A percentile compares a stretch with the other conserved stretches of the same genome.
Conservation (phyloP, 1,140 invertebrate genomes). For the Orussus abietinus region DNA sequence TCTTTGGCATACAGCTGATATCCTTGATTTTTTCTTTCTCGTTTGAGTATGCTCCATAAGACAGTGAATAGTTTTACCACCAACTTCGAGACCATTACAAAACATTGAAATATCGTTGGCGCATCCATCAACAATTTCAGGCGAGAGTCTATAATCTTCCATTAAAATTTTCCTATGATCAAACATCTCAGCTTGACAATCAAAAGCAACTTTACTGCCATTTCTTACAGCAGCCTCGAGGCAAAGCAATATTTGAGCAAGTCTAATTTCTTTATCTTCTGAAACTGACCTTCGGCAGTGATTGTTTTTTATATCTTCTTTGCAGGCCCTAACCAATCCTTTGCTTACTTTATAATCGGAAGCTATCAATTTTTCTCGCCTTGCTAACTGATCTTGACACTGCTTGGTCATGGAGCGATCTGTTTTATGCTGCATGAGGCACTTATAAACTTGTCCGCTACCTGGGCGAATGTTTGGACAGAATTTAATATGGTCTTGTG, state of each 20-base stretch:
- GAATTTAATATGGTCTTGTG: conserved; percentile 73
- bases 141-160: conserved; percentile 88
- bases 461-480: conserved; percentile 65
- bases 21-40: conserved; percentile 58
- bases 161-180: conserved; percentile 87
- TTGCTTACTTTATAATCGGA: conserved; percentile 89
- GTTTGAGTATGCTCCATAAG: conserved; percentile 84
- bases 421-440: conserved; percentile 82
- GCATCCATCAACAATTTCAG: conserved; percentile 87
- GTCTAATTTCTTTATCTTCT: conserved; percentile 76
- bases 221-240: conserved; percentile 82
- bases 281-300: conserved; percentile 71
- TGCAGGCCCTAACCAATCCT: conserved; percentile 83
- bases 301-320: conserved; percentile 82
- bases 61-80: conserved; percentile 91
- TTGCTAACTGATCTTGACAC: conserved; percentile 81
- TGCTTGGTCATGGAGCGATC: conserved; percentile 64
- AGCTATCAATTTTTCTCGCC: conserved; percentile 82
- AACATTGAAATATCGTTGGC: conserved; percentile 77
- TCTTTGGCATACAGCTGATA: conserved; percentile 66
- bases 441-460: conserved; percentile 85
- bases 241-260: conserved; percentile 90
- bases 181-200: conserved; percentile 84
- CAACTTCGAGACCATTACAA: conserved; percentile 70
- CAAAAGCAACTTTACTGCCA: conserved; percentile 65